phyloP scores from a whole-genome alignment of 2,888 invertebrate species.

The Metalampra italica region DNA sequence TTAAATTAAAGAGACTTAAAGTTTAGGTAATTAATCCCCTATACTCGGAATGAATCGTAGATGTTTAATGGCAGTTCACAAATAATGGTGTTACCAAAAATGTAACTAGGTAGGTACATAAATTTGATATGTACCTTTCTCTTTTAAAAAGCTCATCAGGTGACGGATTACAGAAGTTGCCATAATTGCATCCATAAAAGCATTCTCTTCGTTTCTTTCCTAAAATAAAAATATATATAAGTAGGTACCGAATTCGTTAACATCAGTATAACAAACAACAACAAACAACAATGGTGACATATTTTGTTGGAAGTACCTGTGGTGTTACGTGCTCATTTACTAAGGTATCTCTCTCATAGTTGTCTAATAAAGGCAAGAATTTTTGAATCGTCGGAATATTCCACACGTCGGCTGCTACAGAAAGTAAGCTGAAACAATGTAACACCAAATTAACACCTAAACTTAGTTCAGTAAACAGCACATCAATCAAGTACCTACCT shows the following conservation, averaged over 20 bases:
- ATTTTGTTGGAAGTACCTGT: slow-evolving; percentile 61
- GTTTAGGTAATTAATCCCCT: too few species aligned
- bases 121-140: slow-evolving; percentile 78
- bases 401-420: slow-evolving; percentile 80
- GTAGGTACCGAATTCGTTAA: not conserved
- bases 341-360: slow-evolving; percentile 87
- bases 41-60: too few species aligned
- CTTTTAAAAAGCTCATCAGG: slow-evolving; percentile 82
- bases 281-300: not conserved
- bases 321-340: slow-evolving; percentile 88
- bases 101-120: too few species aligned
- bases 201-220: slow-evolving; percentile 87
- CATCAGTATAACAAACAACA: too few species aligned
- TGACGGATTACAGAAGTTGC: slow-evolving; percentile 86
- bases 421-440: slow-evolving; percentile 79
- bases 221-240: slow-evolving; percentile 30
- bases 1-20: too few species aligned
- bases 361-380: slow-evolving; percentile 87
- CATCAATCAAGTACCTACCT: not conserved
- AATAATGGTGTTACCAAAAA: too few species aligned
- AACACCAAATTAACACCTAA: not conserved
- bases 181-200: slow-evolving; percentile 87
- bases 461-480: not conserved
- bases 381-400: slow-evolving; percentile 86
- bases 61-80: too few species aligned